phyloP scores from a whole-genome alignment of 2,797 vertebrate genomes.

The Lindbergichthys nudifrons region DNA sequence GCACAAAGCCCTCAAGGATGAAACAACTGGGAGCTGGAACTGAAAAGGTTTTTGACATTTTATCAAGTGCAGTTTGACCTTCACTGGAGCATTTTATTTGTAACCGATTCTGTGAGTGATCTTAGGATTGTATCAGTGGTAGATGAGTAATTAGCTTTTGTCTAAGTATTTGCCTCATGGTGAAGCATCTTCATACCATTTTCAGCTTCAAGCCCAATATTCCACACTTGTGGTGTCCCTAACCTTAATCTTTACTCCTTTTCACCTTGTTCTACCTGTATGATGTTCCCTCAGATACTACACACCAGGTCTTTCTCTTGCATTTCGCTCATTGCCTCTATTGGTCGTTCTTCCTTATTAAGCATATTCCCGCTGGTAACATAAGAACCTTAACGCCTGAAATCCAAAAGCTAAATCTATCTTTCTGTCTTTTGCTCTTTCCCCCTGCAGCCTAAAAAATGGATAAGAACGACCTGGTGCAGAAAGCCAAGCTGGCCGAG shows the following conservation, averaged over 20 bases:
- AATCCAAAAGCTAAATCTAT: constrained; percentile 11
- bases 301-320: neutral
- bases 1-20: constrained; percentile 43
- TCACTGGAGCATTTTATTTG: neutral
- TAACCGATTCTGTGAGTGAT: too few species aligned
- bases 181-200: neutral
- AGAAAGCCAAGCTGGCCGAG: constrained; percentile 98
- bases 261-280: neutral
- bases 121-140: neutral
- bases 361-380: constrained; percentile 4
- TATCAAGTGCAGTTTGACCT: constrained; percentile 21
- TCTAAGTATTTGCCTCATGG: too few species aligned
- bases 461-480: constrained; percentile 94
- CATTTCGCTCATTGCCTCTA: neutral
- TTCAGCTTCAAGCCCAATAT: neutral
- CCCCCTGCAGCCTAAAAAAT: constrained; percentile 67
- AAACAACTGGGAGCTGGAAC: constrained; percentile 37
- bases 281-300: neutral
- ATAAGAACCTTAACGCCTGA: neutral
- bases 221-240: neutral
- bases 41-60: constrained; percentile 37
- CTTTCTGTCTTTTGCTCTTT: constrained; percentile 5
- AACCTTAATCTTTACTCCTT: neutral
- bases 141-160: neutral
- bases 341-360: neutral